Conservation (phyloP, 2,888 invertebrate species). For the Orthosia gracilis region DNA sequence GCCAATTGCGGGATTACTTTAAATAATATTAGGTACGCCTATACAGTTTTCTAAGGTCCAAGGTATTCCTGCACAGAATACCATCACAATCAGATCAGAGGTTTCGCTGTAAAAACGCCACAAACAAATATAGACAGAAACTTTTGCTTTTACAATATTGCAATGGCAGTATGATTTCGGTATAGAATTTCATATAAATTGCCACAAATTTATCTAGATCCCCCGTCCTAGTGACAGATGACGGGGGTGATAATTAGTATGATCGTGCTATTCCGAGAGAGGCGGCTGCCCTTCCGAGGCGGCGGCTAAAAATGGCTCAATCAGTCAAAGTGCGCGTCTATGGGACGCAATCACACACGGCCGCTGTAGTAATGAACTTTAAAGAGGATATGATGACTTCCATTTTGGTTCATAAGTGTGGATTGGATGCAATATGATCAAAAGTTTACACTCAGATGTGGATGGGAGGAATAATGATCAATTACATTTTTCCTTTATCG, state of each 20-base stretch:
- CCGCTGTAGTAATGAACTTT: conserved; percentile 73
- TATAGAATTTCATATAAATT: conserved; percentile 81
- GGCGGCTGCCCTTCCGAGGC: conserved; percentile 76
- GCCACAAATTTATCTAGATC: conserved; percentile 79
- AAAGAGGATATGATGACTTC: conserved; percentile 56
- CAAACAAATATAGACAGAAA: neutral
- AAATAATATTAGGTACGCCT: conserved; percentile 23
- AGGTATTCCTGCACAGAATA: neutral
- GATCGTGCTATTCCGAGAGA: conserved; percentile 85
- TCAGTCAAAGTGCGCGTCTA: conserved; percentile 84
- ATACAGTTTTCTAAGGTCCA: neutral
- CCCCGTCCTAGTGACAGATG: conserved; percentile 74
- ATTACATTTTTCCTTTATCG: too few relatives aligned
- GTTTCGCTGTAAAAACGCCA: neutral
- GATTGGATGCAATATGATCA: neutral
- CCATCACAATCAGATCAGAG: neutral
- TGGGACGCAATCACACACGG: conserved; percentile 70
- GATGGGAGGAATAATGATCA: too few relatives aligned
- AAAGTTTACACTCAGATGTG: too few relatives aligned
- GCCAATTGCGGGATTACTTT: neutral
- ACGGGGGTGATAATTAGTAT: conserved; percentile 87
- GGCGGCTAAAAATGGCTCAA: conserved; percentile 88
- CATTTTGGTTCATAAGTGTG: conserved; percentile 19
- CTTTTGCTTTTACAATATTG: conserved; percentile 10
- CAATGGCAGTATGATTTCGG: conserved; percentile 41